These are phyloP conservation scores for Spermophilus dauricus DNA, from an alignment of 2,113 vertebrate species.

Conservation along the genomic window DNA sequence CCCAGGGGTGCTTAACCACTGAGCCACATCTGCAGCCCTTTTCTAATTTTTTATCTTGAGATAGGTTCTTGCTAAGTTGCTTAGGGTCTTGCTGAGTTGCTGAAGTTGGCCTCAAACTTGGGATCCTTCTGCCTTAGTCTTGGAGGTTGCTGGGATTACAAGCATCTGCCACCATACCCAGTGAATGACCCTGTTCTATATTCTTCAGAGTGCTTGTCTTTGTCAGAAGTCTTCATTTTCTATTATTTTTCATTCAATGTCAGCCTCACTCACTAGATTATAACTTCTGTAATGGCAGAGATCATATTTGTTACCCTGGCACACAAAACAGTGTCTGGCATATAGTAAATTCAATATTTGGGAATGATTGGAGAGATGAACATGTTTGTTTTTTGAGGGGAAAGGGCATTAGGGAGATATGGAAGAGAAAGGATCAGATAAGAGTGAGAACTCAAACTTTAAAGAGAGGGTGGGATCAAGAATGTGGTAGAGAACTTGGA, in stretches of 20 bases:
- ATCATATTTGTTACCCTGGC: neutral
- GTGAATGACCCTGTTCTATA: neutral
- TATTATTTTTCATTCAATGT: neutral
- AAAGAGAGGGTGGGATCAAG: neutral
- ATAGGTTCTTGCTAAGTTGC: too few species aligned
- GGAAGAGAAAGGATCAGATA: neutral
- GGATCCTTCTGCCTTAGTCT: too few species aligned
- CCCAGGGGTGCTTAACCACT: too few species aligned
- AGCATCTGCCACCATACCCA: too few species aligned
- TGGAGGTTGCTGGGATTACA: too few species aligned
- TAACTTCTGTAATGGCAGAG: neutral
- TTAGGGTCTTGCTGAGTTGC: too few species aligned
- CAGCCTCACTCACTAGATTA: neutral
- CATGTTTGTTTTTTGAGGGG: neutral
- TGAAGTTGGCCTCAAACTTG: too few species aligned
- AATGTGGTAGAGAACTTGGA: neutral
- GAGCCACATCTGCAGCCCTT: too few species aligned
- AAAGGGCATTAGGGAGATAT: neutral
- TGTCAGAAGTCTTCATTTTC: conserved; percentile 4
- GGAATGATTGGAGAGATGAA: neutral
- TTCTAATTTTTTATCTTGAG: too few species aligned
- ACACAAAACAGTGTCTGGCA: neutral
- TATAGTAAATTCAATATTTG: neutral
- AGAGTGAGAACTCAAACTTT: neutral
- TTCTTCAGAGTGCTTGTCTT: neutral